Conservation (phyloP, 23 tunicate species). For the Trididemnum miniatum region DNA sequence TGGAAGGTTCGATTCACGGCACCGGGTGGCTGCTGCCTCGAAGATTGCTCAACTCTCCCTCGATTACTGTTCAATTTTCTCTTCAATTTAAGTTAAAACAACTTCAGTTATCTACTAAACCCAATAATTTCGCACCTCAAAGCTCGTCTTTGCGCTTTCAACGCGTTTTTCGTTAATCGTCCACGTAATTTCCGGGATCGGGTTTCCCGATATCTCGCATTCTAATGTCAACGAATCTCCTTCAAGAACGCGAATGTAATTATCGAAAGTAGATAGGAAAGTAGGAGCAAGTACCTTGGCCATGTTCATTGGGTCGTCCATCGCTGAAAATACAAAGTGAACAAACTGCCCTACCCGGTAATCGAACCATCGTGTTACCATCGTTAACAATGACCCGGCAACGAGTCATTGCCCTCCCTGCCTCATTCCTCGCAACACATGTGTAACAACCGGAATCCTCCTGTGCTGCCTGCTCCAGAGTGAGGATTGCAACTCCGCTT, state of each 20-base stretch:
- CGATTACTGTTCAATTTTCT: too few species aligned
- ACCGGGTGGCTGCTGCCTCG: too few species aligned
- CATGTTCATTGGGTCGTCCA: constrained; percentile 14
- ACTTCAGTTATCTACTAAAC: too few species aligned
- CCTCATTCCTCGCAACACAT: constrained; percentile 73
- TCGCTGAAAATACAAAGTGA: background rate
- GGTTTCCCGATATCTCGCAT: constrained; percentile 59
- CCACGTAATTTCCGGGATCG: constrained; percentile 82
- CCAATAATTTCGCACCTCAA: constrained; percentile 35
- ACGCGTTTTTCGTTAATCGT: constrained; percentile 50
- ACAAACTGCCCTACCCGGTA: background rate
- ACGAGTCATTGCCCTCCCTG: constrained; percentile 55
- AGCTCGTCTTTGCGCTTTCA: constrained; percentile 35
- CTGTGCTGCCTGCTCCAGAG: constrained; percentile 68
- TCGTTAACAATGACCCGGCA: constrained; percentile 74
- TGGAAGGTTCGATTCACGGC: too few species aligned
- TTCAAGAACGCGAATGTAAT: constrained; percentile 80
- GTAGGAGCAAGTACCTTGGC: constrained; percentile 54
- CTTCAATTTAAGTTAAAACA: too few species aligned
- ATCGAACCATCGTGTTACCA: background rate
- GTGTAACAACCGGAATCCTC: constrained; percentile 82
- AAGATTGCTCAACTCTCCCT: too few species aligned
- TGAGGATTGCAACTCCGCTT: constrained; percentile 73
- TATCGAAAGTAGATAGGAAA: constrained; percentile 60
- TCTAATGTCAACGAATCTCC: constrained; percentile 71